Evolutionary conservation across 2,797 vertebrate genomes (phyloP), one percentile per base, ranked within the genome.

Genomic region (Tokudaia tokunoshimensis): DNA sequence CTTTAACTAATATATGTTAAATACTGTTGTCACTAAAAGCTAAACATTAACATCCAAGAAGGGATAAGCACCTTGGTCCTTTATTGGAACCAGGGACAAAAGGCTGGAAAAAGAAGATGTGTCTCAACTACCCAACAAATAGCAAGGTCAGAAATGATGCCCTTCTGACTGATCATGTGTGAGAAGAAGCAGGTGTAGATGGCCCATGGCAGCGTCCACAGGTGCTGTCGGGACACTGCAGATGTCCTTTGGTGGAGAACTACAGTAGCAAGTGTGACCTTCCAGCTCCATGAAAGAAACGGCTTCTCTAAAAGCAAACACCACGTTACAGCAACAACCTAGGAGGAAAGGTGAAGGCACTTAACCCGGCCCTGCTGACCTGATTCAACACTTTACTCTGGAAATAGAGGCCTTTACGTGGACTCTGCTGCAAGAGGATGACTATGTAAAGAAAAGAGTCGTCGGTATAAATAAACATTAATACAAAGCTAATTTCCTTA

Each of bases 401-500:
- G 70, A 74, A 63, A 20, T 15, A 11, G 15, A 8, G 44, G 50
- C 86, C 88, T 93, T 95, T 75, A 11, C 6, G 50, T 82, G 55
- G 57, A 52, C 95, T 94, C 97, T 59, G 94, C 97, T 87, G 57
- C 63, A 92, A 92, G 94, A 97, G 98, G 98, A 96, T 47, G 61
- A 67, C 82, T 87, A 84, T 59, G 96, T 95, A 97, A 97, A 97
- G 44, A 92, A 97, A 97, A 98, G 98, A 98, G 99, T 98, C 97
- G 98, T 98, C 97, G 98, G 98, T 99, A 99, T 99, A 99, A 99
- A 99, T 99, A 99, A 99, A 99, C 99, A 99, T 99, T 99, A 99
- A 99, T 99, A 99, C 99, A 98, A 98, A 99, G 99, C 98, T 99
- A 99, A 99, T 99, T 99, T 99, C 98, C 99, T 99, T 99, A 99